Evolutionary conservation across 2,113 vertebrate species (phyloP), one percentile per base, ranked within the genome.

Genomic region (Xenopus borealis): DNA sequence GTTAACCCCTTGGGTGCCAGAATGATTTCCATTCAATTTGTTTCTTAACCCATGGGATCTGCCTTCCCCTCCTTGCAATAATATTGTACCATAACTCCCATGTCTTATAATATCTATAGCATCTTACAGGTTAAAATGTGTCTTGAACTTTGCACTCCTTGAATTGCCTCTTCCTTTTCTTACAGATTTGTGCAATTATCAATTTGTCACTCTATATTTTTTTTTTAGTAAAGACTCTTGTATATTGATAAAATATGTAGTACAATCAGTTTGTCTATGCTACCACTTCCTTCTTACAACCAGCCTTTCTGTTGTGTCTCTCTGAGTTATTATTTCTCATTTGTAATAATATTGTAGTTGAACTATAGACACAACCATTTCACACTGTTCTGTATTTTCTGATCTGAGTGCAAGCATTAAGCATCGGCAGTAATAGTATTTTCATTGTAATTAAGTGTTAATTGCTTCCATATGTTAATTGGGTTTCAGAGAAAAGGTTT

Each of bases 381-480:
- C 74, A 76, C 66, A 67, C 74, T 80, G 69, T 86, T 88, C 86
- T 85, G 85, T 88, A 88, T 93, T 89, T 91, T 88, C 89, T 86
- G 88, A 91, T 89, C 86, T 83, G 89, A 90, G 88, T 87, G 87
- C 88, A 89, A 87, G 91, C 90, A 94, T 94, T 92, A 91, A 92
- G 93, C 92, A 92, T 91, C 88, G 91, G 90, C 91, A 88, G 91
- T 90, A 92, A 93, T 91, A 92, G 92, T 94, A 93, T 93, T 94
- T 94, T 92, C 91, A 87, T 91, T 93, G 92, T 94, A 94, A 95
- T 95, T 93, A 95, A 94, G 90, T 91, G 92, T 95, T 94, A 94
- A 95, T 95, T 94, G 93, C 91, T 93, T 94, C 92, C 93, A 92
- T 92, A 95, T 94, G 94, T 90, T 95, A 95, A 95, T 94, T 85